These are phyloP conservation scores for Sorex fumeus DNA, from an alignment of 2,113 vertebrate species.

Conservation along the genomic window DNA sequence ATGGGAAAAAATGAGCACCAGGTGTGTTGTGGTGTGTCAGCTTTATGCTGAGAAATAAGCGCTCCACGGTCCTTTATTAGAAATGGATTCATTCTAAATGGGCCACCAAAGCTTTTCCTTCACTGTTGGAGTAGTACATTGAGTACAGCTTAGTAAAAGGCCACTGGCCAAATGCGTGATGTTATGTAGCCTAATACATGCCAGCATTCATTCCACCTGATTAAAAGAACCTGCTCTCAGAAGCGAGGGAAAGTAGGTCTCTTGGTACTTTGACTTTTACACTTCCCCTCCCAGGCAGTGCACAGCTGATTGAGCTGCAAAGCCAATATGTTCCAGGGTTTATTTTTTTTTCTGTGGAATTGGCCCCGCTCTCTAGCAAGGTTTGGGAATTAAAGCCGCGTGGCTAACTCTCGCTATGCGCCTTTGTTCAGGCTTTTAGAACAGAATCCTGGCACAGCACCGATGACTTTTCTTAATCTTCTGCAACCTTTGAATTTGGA, in stretches of 20 bases:
- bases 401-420: background rate
- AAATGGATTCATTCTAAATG: slow-evolving; percentile 12
- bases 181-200: background rate
- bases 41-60: background rate
- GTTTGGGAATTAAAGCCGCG: background rate
- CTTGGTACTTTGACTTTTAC: background rate
- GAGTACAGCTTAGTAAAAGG: slow-evolving; percentile 39
- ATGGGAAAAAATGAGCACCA: background rate
- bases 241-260: background rate
- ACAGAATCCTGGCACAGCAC: background rate
- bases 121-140: background rate
- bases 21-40: background rate
- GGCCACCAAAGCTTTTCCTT: background rate
- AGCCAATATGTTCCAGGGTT: background rate
- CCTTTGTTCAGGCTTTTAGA: background rate
- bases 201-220: background rate
- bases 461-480: background rate
- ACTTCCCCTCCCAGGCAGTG: background rate
- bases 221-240: background rate
- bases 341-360: background rate
- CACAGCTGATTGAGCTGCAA: background rate
- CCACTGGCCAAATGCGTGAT: background rate
- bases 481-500: background rate
- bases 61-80: background rate
- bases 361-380: background rate